Conservation (phyloP, 2,888 invertebrate genomes). For the Galeruca laticollis region DNA sequence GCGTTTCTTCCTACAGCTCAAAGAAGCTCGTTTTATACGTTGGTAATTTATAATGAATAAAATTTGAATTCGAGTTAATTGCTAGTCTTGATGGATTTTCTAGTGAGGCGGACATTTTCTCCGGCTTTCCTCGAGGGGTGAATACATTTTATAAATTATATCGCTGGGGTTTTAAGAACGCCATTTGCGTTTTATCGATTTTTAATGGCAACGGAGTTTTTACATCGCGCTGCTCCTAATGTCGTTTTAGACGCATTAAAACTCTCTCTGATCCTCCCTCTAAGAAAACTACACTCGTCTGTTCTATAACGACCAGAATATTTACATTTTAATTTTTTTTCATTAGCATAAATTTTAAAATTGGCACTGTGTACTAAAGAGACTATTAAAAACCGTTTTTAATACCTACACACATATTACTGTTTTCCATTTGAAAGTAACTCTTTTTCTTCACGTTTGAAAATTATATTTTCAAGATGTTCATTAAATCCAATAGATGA, state of each 20-base stretch:
- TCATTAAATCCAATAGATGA: too few species aligned
- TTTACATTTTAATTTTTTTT: conserved; percentile 6
- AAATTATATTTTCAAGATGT: too few species aligned
- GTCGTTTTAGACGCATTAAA: conserved; percentile 52
- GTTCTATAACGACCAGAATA: conserved; percentile 23
- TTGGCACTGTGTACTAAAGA: too few species aligned
- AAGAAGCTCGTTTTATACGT: conserved; percentile 66
- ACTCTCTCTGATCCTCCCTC: conserved; percentile 47
- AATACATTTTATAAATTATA: conserved; percentile 64
- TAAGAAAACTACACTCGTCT: conserved; percentile 44
- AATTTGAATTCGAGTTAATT: conserved; percentile 68
- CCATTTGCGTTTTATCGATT: conserved; percentile 65
- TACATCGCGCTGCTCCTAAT: conserved; percentile 50
- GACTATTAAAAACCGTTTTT: not conserved
- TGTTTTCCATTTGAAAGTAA: too few species aligned
- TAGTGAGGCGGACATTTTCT: conserved; percentile 62
- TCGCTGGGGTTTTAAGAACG: conserved; percentile 63
- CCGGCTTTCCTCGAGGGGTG: conserved; percentile 62
- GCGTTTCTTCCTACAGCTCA: conserved; percentile 65
- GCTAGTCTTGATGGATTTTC: conserved; percentile 67
- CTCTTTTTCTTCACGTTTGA: too few species aligned
- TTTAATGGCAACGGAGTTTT: conserved; percentile 60
- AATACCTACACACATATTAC: too few species aligned
- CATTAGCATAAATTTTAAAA: not conserved
- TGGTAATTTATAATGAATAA: conserved; percentile 68